Percentiles rank a stretch among this genome's conserved stretches.
Evolutionary conservation across 2,888 invertebrate species (phyloP).

Genomic region (Siphlonurus alternatus): DNA sequence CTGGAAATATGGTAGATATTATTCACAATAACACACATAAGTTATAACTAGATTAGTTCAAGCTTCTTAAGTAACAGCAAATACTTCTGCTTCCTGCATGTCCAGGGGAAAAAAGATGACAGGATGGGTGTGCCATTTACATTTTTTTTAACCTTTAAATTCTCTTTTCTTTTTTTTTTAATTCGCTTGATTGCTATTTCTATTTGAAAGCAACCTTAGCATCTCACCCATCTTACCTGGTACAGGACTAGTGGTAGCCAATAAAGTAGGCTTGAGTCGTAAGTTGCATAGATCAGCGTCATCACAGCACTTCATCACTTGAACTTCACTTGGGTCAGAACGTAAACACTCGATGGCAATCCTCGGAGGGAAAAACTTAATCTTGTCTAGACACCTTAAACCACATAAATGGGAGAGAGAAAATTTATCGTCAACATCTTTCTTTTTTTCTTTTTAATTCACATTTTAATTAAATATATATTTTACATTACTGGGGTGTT

Average conservation of each 20-base stretch:
- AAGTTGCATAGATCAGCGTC: constrained; percentile 40
- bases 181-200: constrained; percentile 13
- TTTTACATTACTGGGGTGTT: neutral
- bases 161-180: constrained; percentile 8
- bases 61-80: neutral
- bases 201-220: neutral
- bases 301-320: constrained; percentile 32
- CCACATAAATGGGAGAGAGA: constrained; percentile 6
- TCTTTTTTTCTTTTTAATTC: neutral
- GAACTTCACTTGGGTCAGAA: constrained; percentile 22
- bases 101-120: constrained; percentile 3
- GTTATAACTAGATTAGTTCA: neutral
- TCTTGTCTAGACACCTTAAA: constrained; percentile 33
- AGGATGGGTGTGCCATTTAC: constrained; percentile 7
- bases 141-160: too few species aligned
- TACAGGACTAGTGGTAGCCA: constrained; percentile 22
- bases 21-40: neutral
- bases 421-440: neutral
- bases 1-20: neutral
- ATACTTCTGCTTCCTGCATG: neutral
- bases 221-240: constrained; percentile 25
- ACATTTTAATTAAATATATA: neutral
- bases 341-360: constrained; percentile 32
- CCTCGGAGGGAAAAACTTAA: constrained; percentile 42
- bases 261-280: constrained; percentile 26